Conservation (phyloP, 2,113 vertebrate species). For the Dicerorhinus sumatrensis region DNA sequence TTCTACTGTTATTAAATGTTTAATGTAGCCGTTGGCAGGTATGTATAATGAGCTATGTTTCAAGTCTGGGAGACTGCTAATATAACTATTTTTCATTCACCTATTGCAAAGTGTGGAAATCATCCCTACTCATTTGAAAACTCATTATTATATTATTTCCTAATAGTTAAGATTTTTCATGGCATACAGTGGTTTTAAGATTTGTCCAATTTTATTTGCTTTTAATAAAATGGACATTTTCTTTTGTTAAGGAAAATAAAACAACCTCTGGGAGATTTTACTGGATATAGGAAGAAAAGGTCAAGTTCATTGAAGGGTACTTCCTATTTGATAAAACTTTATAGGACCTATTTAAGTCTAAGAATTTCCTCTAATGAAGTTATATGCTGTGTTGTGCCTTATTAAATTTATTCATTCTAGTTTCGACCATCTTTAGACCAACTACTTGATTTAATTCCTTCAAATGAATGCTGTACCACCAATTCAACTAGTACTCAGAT, state of each 20-base stretch:
- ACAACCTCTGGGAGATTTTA: conserved; percentile 9
- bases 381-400: neutral
- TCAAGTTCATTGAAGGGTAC: neutral
- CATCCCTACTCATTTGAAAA: neutral
- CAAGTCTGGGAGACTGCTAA: conserved; percentile 4
- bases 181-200: conserved; percentile 20
- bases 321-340: conserved; percentile 30
- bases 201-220: conserved; percentile 50
- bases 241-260: conserved; percentile 51
- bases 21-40: conserved; percentile 68
- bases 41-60: conserved; percentile 69
- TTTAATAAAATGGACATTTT: conserved; percentile 59
- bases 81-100: conserved; percentile 47
- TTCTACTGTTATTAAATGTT: conserved; percentile 74
- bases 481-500: neutral
- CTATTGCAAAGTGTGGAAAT: conserved; percentile 40
- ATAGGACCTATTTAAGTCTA: neutral
- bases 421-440: neutral
- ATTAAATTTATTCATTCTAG: conserved; percentile 16
- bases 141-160: neutral
- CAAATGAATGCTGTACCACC: neutral
- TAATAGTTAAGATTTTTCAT: conserved; percentile 30
- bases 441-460: neutral
- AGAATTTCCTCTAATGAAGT: conserved; percentile 25
- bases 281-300: conserved; percentile 27